Conservation (phyloP, 2,888 invertebrate species). For the Taphrorychus bicolor region DNA sequence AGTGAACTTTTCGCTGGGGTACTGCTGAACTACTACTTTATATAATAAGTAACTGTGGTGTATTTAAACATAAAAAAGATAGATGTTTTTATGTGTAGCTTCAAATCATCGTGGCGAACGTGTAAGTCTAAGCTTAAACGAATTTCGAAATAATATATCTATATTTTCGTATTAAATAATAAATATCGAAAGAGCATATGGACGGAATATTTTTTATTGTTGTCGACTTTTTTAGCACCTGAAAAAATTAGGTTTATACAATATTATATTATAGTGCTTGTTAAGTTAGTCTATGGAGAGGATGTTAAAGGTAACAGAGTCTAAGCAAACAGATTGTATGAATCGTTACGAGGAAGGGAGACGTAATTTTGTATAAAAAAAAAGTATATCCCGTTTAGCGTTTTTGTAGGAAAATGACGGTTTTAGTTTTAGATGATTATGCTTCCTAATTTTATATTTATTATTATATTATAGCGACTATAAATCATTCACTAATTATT, state of each 20-base stretch:
- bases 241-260: conserved; percentile 45
- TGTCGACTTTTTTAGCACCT: conserved; percentile 52
- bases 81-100: conserved; percentile 56
- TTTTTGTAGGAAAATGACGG: conserved; percentile 6
- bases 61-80: conserved; percentile 20
- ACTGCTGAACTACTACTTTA: conserved; percentile 19
- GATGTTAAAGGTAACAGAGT: conserved; percentile 51
- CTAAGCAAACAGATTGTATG: conserved; percentile 38
- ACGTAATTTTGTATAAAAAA: conserved; percentile 17
- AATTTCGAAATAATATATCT: conserved; percentile 57
- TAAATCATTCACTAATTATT: too few species aligned
- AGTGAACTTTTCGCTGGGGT: background rate
- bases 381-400: conserved; percentile 24
- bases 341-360: conserved; percentile 16
- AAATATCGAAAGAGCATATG: conserved; percentile 48
- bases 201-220: conserved; percentile 53
- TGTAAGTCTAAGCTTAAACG: conserved; percentile 45
- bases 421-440: conserved; percentile 18
- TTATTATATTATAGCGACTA: conserved; percentile 27
- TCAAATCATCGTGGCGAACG: conserved; percentile 52
- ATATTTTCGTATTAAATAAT: conserved; percentile 58
- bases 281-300: conserved; percentile 49
- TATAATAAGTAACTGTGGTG: conserved; percentile 38
- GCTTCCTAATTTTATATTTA: conserved; percentile 32
- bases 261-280: conserved; percentile 47